Evolutionary conservation across 2,113 vertebrate species (phyloP).

Genomic region (Alaudala cheleensis): DNA sequence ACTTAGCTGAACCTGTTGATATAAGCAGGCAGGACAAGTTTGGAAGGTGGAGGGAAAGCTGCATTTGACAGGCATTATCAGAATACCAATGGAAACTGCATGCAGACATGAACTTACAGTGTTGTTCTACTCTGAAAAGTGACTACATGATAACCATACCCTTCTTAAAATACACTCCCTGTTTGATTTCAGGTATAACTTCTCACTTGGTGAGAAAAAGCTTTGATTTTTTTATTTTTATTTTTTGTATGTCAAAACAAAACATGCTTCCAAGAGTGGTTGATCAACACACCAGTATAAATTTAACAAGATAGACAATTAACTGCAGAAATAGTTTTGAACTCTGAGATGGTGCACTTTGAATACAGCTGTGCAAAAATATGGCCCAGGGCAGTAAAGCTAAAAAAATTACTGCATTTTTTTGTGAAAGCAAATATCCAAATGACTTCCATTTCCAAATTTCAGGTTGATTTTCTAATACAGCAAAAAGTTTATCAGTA

Average conservation of each 20-base stretch:
- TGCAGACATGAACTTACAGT: conserved; percentile 35
- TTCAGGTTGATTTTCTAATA: not conserved
- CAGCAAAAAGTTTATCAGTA: not conserved
- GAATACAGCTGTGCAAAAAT: not conserved
- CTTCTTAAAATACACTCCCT: not conserved
- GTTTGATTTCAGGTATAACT: not conserved
- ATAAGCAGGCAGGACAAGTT: conserved; percentile 50
- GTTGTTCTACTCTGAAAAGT: conserved; percentile 66
- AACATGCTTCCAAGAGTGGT: not conserved
- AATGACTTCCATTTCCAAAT: not conserved
- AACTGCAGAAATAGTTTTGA: not conserved
- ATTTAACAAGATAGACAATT: not conserved
- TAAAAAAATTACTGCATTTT: not conserved
- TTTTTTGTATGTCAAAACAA: not conserved
- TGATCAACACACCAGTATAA: not conserved
- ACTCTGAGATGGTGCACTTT: not conserved
- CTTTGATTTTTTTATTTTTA: not conserved
- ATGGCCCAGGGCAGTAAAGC: not conserved
- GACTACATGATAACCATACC: not conserved
- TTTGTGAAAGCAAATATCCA: not conserved
- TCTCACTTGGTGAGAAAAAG: not conserved
- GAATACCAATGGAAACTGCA: conserved; percentile 38
- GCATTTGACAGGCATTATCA: conserved; percentile 66
- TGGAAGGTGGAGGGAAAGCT: conserved; percentile 35
- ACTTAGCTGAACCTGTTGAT: conserved; percentile 58